phyloP scores from a whole-genome alignment of 2,888 invertebrate species.

The Ceratothoa steindachneri region DNA sequence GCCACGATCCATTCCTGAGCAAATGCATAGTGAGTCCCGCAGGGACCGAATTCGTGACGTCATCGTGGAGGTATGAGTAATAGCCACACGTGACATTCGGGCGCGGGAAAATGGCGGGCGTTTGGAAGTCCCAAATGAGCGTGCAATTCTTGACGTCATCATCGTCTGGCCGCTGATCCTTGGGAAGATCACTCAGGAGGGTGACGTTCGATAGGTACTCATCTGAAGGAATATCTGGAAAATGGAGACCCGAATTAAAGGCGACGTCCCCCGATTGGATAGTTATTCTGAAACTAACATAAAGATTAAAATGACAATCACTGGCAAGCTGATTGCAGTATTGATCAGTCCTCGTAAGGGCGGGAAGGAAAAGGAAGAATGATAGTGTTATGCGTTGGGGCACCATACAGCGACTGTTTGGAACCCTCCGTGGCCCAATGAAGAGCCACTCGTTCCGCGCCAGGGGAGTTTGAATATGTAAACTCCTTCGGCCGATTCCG shows the following conservation, averaged over 20 bases:
- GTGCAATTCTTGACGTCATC: constrained; percentile 26
- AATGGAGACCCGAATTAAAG: background rate
- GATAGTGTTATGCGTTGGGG: background rate
- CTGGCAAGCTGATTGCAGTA: no score
- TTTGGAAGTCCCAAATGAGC: constrained; percentile 40
- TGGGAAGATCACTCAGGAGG: constrained; percentile 1
- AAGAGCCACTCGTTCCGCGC: no score
- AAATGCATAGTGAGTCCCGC: constrained; percentile 37
- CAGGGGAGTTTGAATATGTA: no score
- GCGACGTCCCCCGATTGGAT: background rate
- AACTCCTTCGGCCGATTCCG: no score
- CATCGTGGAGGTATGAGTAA: constrained; percentile 33
- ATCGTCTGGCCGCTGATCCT: background rate
- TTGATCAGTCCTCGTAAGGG: no score
- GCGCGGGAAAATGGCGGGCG: constrained; percentile 37
- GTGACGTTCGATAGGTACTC: background rate
- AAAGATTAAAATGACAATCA: no score
- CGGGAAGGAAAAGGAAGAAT: background rate
- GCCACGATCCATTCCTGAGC: constrained; percentile 36
- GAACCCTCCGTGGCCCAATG: no score
- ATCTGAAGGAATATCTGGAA: constrained; percentile 15
- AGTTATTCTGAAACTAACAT: background rate
- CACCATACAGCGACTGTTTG: no score
- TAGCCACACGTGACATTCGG: constrained; percentile 42
- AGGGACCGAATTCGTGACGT: constrained; percentile 25